phyloP scores from a whole-genome alignment of 2,113 vertebrate species.

The Ovibos moschatus region DNA sequence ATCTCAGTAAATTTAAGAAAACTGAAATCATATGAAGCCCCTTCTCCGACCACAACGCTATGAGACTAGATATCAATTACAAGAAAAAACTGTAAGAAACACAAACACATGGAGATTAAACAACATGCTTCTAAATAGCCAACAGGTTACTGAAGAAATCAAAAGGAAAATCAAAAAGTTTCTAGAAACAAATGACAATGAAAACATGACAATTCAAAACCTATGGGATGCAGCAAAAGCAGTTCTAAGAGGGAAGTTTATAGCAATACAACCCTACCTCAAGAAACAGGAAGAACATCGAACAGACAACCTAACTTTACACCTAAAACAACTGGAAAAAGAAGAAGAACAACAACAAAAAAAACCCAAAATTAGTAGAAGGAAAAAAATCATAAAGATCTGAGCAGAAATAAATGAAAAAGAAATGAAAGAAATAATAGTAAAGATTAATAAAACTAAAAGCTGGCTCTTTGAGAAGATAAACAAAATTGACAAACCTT shows the following conservation, averaged over 20 bases:
- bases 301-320: not conserved
- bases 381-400: not conserved
- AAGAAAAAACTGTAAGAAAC: not conserved
- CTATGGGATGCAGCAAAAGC: not conserved
- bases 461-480: not conserved
- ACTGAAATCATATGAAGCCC: not conserved
- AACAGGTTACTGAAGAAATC: not conserved
- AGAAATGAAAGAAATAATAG: not conserved
- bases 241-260: not conserved
- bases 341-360: not conserved
- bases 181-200: not conserved
- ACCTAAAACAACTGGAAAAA: not conserved
- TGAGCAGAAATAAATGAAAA: not conserved
- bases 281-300: not conserved
- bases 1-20: not conserved
- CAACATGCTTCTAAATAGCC: not conserved
- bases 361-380: not conserved
- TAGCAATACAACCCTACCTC: not conserved
- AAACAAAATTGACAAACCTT: not conserved
- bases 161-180: not conserved
- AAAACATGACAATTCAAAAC: not conserved
- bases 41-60: fast-evolving
- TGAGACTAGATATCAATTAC: not conserved
- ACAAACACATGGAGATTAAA: not conserved
- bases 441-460: not conserved